phyloP scores from a whole-genome alignment of 2,797 vertebrate species.

The Artibeus lituratus region DNA sequence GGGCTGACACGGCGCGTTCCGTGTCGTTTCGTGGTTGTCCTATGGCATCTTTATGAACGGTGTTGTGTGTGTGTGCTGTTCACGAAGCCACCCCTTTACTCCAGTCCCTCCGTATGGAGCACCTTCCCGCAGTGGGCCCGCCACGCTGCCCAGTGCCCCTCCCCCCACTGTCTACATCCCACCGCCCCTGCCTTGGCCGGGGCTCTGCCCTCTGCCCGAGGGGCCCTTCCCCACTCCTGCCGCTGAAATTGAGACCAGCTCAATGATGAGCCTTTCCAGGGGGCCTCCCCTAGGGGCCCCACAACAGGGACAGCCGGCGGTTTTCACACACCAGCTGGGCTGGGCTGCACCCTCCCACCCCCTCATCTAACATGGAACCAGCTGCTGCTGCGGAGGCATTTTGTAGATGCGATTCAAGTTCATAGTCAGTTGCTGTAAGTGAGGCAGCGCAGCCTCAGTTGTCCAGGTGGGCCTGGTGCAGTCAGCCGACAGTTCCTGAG shows the following conservation, averaged over 20 bases:
- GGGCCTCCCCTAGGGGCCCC: not conserved
- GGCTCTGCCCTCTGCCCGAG: not conserved
- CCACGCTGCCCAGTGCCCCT: rapidly evolving
- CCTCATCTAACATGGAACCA: rapidly evolving
- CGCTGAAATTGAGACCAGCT: not conserved
- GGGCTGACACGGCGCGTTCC: not conserved
- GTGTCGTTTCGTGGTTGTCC: not conserved
- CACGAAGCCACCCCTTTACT: not conserved
- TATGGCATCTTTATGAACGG: not conserved
- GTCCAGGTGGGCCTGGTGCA: not conserved
- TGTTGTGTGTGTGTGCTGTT: not conserved
- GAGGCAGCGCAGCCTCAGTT: not conserved
- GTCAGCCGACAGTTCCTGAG: too few species aligned
- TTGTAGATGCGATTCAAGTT: not conserved
- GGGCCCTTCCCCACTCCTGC: too few species aligned
- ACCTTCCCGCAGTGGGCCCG: not conserved
- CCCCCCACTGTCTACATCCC: too few species aligned
- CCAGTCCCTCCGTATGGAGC: not conserved
- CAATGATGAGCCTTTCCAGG: rapidly evolving
- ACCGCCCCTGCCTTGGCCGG: too few species aligned
- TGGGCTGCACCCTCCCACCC: too few species aligned
- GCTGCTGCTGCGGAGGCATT: not conserved
- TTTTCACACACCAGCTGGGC: not conserved
- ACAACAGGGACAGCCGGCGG: rapidly evolving
- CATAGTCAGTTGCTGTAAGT: not conserved